Conservation (phyloP, 2,113 vertebrate genomes). For the Zingel zingel region DNA sequence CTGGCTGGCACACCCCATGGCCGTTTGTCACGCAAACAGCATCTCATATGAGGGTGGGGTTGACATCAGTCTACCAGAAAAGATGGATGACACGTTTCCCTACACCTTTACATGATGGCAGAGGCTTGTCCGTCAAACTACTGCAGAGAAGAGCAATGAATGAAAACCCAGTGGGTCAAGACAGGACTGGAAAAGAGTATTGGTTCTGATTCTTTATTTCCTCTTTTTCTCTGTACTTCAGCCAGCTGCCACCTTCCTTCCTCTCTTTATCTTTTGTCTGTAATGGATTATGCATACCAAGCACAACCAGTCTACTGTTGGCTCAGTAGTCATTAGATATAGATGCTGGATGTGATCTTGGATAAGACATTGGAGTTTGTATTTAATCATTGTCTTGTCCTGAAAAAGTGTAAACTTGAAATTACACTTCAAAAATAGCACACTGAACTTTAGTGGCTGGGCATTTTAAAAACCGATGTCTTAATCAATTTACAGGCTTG, state of each 20-base stretch:
- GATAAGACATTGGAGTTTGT: constrained; percentile 21
- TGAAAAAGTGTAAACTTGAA: constrained; percentile 14
- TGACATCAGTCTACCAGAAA: constrained; percentile 60
- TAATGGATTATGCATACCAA: not conserved
- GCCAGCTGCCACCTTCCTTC: constrained; percentile 19
- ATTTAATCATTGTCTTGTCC: constrained; percentile 25
- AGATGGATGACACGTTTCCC: constrained; percentile 62
- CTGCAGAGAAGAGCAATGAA: constrained; percentile 15
- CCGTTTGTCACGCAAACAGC: constrained; percentile 68
- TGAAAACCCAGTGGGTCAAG: constrained; percentile 30
- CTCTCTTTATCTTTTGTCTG: not conserved
- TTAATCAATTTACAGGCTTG: not conserved
- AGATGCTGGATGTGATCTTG: constrained; percentile 10
- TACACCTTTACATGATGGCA: constrained; percentile 42
- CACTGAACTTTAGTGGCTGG: not conserved
- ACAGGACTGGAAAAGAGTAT: constrained; percentile 6
- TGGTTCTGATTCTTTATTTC: constrained; percentile 12
- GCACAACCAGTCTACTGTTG: not conserved
- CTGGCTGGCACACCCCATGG: constrained; percentile 48
- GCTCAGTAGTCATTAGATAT: constrained; percentile 28
- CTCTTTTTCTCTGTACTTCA: not conserved
- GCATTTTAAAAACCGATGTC: not conserved
- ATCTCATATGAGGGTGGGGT: constrained; percentile 47
- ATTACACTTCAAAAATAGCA: constrained; percentile 1
- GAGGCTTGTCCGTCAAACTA: constrained; percentile 49